Conservation (phyloP, 2,888 invertebrate genomes). For the Parthenolecanium corni region DNA sequence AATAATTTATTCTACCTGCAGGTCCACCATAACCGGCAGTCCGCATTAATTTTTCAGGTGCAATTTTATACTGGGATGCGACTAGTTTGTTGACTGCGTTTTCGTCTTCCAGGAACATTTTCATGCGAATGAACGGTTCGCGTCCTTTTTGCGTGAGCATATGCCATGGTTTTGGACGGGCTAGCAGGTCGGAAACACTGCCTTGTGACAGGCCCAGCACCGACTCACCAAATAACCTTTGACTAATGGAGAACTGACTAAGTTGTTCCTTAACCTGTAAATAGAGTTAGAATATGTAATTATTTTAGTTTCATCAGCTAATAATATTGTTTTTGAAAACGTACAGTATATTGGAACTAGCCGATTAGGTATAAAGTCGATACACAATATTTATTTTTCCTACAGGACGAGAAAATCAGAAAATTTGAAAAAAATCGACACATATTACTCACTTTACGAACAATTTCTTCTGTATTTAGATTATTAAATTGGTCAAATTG, state of each 20-base stretch:
- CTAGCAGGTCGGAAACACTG: conserved; percentile 91
- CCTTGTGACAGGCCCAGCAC: conserved; percentile 95
- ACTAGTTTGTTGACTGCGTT: conserved; percentile 90
- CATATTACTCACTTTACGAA: conserved; percentile 80
- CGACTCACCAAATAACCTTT: conserved; percentile 93
- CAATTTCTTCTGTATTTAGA: conserved; percentile 96
- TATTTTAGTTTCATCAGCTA: too few species aligned
- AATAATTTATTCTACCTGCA: too few species aligned
- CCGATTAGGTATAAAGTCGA: too few species aligned
- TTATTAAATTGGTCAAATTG: conserved; percentile 97
- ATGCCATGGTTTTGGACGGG: conserved; percentile 97
- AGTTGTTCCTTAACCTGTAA: conserved; percentile 75
- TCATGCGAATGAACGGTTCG: conserved; percentile 95
- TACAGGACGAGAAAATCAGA: too few species aligned
- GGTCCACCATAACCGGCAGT: conserved; percentile 81
- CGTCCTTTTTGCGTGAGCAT: conserved; percentile 91
- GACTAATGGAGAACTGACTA: conserved; percentile 93
- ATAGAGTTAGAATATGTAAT: too few species aligned
- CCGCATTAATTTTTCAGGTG: conserved; percentile 93
- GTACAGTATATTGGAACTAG: too few species aligned
- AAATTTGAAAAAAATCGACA: too few species aligned
- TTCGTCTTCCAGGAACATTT: conserved; percentile 92
- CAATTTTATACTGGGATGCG: conserved; percentile 95
- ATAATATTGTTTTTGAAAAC: too few species aligned
- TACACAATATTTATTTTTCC: too few species aligned